Base-by-base conservation (phyloP, 2,797 vertebrate species). In the Chromis chromis region DNA sequence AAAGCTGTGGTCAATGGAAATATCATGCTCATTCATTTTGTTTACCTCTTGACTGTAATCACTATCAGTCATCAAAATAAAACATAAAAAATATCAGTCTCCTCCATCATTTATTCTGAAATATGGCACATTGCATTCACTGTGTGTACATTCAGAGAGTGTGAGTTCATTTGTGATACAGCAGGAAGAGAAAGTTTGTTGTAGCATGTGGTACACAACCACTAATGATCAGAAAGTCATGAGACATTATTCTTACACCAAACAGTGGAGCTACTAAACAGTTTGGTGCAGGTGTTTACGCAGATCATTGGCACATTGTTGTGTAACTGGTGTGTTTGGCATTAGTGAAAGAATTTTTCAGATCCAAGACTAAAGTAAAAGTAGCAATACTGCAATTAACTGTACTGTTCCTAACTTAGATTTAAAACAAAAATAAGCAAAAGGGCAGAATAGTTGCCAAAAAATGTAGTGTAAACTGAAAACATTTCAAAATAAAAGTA, bases 31-130 rank as follows among this genome's bases (percentile, higher is more conserved):
- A 86, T 93, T 92, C 74, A 72, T 90, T 91, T 86, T 92, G 89
- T 93, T 93, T 92, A 94, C 92, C 88, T 92, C 88, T 83, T 88
- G 91, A 91, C 93, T 94, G 91, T 94, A 90, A 90, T 91, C 88
- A 88, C 74, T 89, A 87, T 90, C 88, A 91, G 93, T 94, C 93
- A 91, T 92, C 46, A 74, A 92, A 94, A 94, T 94, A 94, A 95
- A 91, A 89, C 70, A 74, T 91, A 67, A 91, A 92, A 89, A 71
- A 69, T 40, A 63, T 36, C 1, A 6, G 3, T 68, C 4, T 58
- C 55, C 56, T 65, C 54, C 19, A 48, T 61, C 1, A 54, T 24
- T 78, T 70, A 7, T 54, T 82, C 63, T 55, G 24, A 21, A 46
- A 72, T 66, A 63, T 56, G 14, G 2, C 28, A 65, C 42, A 1